These are phyloP conservation scores for Leptarthrus brevirostris DNA, from an alignment of 2,888 invertebrate species.

Conservation along the genomic window DNA sequence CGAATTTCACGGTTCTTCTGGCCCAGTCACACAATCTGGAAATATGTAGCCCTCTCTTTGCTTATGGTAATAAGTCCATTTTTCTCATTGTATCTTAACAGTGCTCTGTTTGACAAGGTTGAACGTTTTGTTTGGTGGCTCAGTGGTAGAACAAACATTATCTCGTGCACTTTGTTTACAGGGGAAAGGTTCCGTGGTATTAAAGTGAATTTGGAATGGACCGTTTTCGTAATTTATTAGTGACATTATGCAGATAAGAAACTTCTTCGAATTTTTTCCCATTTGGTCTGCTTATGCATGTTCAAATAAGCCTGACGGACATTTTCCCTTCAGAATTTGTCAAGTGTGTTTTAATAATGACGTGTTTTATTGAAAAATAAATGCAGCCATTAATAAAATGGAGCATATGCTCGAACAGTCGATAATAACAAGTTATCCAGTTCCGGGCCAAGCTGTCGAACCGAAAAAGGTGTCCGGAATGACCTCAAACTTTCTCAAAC, in stretches of 20 bases:
- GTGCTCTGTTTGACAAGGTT: slow-evolving; percentile 14
- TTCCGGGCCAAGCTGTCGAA: too few relatives aligned
- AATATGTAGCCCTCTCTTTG: background rate
- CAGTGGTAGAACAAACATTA: slow-evolving; percentile 11
- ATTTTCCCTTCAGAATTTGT: background rate
- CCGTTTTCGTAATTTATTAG: slow-evolving; percentile 9
- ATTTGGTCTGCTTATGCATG: background rate
- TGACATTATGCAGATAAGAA: slow-evolving; percentile 10
- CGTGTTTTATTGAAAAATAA: background rate
- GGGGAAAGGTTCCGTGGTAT: slow-evolving; percentile 3
- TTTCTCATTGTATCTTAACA: background rate
- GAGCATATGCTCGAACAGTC: background rate
- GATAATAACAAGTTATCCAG: background rate
- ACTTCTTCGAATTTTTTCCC: background rate
- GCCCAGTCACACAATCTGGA: background rate
- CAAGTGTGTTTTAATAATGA: background rate
- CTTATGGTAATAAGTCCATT: slow-evolving; percentile 1
- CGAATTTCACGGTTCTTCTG: background rate
- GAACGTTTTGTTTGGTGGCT: slow-evolving; percentile 13
- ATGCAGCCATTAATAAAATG: too few relatives aligned
- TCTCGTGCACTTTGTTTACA: slow-evolving; percentile 6
- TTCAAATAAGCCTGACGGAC: background rate
- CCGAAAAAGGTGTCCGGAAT: background rate
- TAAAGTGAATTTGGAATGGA: background rate
- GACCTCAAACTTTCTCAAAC: background rate